These are phyloP conservation scores for Corydoras sp. DNA, from an alignment of 2,113 vertebrate genomes.

Conservation along the genomic window DNA sequence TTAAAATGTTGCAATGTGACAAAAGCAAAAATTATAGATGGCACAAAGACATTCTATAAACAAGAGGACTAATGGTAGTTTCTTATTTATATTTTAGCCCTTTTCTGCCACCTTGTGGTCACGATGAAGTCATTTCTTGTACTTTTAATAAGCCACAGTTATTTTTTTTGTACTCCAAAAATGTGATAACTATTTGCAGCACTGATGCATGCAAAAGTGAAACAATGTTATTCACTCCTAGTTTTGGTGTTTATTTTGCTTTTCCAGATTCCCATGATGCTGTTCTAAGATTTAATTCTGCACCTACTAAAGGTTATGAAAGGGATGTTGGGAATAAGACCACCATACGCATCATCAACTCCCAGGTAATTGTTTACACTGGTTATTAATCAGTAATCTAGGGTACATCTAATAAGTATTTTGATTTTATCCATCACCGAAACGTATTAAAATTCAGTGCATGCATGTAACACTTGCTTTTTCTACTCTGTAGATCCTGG, in stretches of 20 bases:
- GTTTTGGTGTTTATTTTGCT: neutral
- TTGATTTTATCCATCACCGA: neutral
- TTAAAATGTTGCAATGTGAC: too few relatives aligned
- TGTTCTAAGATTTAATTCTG: constrained; percentile 92
- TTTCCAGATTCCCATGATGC: constrained; percentile 89
- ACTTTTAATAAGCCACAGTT: neutral
- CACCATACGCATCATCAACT: constrained; percentile 92
- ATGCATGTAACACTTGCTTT: neutral
- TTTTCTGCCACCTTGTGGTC: constrained; percentile 33
- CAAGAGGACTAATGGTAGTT: too few relatives aligned
- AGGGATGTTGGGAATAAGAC: constrained; percentile 96
- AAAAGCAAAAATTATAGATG: too few relatives aligned
- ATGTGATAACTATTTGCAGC: too few relatives aligned
- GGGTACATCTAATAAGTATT: neutral
- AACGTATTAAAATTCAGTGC: neutral
- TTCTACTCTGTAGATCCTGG: constrained; percentile 75
- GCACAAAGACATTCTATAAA: too few relatives aligned
- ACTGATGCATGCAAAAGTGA: neutral
- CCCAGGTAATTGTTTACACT: constrained; percentile 74
- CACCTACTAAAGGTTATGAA: constrained; percentile 87
- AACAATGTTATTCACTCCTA: neutral
- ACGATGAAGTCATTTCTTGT: neutral
- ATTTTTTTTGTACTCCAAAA: neutral
- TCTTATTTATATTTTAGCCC: neutral
- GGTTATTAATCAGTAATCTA: neutral